Evolutionary conservation across 2,797 vertebrate species (phyloP), one percentile per base, ranked within the genome.

Genomic region (Propithecus deckenii): DNA sequence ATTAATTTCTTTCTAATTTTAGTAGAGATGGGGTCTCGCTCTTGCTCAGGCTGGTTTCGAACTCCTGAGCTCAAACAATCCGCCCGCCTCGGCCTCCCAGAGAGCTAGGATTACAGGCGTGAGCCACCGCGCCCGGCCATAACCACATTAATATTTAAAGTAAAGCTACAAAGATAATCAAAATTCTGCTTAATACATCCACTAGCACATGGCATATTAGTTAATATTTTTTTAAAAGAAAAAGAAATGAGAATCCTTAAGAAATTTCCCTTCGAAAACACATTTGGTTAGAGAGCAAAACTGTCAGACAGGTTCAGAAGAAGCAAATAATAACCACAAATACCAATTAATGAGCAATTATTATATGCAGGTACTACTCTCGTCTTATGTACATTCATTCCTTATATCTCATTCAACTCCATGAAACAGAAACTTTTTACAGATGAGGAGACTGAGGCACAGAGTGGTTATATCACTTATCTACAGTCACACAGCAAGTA

Each of bases 151-250:
- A 92, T 32, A 92, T 57, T 63, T 76, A 83, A 85, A 84, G 23
- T n/a, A 67, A 93, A 94, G 91, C 1, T 18, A 13, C 41, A 78
- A 91, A 96, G 14, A 57, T 41, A 92, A 88, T 85, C 76, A 74
- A 90, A 93, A 79, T 13, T 17, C 41, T 55, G 10, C n/a, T 91
- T 76, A 55, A 83, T 38, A 86, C 3, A 74, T 18, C 30, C 23
- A 91, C 23, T 75, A 89, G 8, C 25, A 67, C 8, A 63, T 23
- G 25, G 22, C 52, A n/a, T 38, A 63, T 75, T 32, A 35, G 46
- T 50, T 67, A 71, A 78, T 30, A 75, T 50, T 23, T 55, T 71
- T 80, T 12, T 41, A 5, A 18, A 22, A 55, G 32, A 8, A n/a
- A 65, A 52, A 87, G 55, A 86, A 57, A 78, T 28, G 0, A 94